phyloP scores from a whole-genome alignment of 2,797 vertebrate species.

The Hyperoplus lanceolatus region DNA sequence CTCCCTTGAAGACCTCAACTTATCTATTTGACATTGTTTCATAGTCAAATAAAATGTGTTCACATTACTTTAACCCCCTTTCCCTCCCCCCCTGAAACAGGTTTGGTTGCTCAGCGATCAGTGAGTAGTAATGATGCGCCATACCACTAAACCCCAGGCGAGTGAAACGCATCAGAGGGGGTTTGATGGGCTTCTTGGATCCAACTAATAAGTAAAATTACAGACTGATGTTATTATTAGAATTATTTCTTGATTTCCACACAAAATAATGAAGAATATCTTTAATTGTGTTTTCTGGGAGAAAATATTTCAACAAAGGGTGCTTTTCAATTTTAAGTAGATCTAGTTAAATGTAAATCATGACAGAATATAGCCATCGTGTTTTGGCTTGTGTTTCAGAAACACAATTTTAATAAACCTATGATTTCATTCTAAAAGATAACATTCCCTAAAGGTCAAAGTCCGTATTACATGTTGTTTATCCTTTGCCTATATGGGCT shows the following conservation, averaged over 20 bases:
- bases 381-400: not conserved
- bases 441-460: not conserved
- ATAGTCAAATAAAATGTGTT: slow-evolving; percentile 57
- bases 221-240: not conserved
- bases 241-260: no score
- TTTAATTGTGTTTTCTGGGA: not conserved
- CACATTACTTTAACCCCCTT: slow-evolving; percentile 43
- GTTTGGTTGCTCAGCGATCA: slow-evolving; percentile 5
- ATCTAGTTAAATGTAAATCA: not conserved
- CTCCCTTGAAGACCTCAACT: slow-evolving; percentile 78
- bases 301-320: not conserved
- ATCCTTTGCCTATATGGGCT: not conserved
- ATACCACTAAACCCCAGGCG: not conserved
- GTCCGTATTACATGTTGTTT: not conserved
- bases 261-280: not conserved
- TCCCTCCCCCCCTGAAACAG: slow-evolving; percentile 11
- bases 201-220: slow-evolving; percentile 29
- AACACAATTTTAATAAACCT: not conserved
- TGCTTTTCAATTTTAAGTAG: not conserved
- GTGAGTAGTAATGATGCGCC: slow-evolving; percentile 1
- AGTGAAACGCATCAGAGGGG: not conserved
- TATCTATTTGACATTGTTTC: slow-evolving; percentile 63
- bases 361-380: not conserved
- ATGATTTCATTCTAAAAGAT: not conserved
- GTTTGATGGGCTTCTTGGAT: slow-evolving; percentile 3